Base-by-base conservation (phyloP, 2,888 invertebrate species). In the Cantharis nigra region DNA sequence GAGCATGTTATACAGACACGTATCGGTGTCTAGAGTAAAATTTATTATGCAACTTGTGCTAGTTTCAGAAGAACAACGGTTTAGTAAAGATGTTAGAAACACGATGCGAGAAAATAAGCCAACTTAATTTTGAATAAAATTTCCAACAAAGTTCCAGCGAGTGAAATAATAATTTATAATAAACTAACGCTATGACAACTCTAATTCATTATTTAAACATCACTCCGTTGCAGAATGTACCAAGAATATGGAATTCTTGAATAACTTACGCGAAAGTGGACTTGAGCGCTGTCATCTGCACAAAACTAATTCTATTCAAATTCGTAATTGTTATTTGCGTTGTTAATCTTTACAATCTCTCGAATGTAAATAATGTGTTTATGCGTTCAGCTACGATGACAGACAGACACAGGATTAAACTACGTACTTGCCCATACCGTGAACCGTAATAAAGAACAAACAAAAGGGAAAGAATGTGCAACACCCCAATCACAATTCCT, bases 11-110 rank as follows among this genome's bases (percentile, higher is more conserved):
- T 78, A 76, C 75, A 69, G 78, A 79, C 77, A 71, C 71, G 78
- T 76, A 78, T 76, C 76, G 74, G 76, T 72, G 78, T 78, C 78
- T 78, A 49, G 78, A 78, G 78, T 76, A 69, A 74, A 78, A 78
- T 78, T 78, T 78, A 78, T 78, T 78, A 76, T 78, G 78, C 76
- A 78, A 76, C 76, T 78, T 78, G 69, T 74, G 78, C 75, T 76
- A 75, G 78, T 78, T 76, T 78, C 70, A 49, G 75, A 70, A 73
- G 73, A 78, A 78, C 75, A 78, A 78, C 78, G 72, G 72, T 72
- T 74, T 75, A 63, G 70, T 72, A 70, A 75, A 78, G 78, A 78
- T 70, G 75, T 78, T 78, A 65, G 67, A 26, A 72, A 67, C 72
- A 63, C 65, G 26, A 23, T 67, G 20, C 65, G 65, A 23, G 65